Percentiles rank a stretch among this genome's conserved stretches.
phyloP scores from a whole-genome alignment of 2,113 vertebrate species.

The Brevimyrus niger region DNA sequence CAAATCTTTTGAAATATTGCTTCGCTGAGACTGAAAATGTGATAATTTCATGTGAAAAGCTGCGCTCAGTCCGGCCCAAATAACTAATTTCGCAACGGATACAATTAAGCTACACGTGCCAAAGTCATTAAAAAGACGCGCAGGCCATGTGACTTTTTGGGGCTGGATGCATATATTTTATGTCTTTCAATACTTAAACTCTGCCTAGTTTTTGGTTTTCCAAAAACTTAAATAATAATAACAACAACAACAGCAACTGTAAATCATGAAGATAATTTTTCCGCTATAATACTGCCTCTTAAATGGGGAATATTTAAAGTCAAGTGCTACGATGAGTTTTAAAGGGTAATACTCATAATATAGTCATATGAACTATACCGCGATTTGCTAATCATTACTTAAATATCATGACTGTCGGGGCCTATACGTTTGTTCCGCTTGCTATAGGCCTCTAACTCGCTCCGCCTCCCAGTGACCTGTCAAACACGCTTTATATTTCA shows the following conservation, averaged over 20 bases:
- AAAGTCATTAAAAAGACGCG: not conserved
- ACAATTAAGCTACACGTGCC: not conserved
- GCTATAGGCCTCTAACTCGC: constrained; percentile 8
- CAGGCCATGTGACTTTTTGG: not conserved
- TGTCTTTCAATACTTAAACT: not conserved
- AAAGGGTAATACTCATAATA: not conserved
- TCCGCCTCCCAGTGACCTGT: constrained; percentile 77
- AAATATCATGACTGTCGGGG: not conserved
- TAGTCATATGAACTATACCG: not conserved
- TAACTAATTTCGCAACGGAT: not conserved
- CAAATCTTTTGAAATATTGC: constrained; percentile 52
- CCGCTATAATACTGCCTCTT: not conserved
- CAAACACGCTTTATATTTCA: constrained; percentile 68
- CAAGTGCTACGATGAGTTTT: not conserved
- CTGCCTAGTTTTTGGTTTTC: not conserved
- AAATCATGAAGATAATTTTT: not conserved
- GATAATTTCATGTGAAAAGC: constrained; percentile 66
- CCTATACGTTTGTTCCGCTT: not conserved
- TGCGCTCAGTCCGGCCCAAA: not conserved
- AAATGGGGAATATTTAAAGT: not conserved
- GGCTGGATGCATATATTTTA: not conserved
- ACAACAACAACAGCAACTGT: not conserved
- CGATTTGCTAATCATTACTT: not conserved
- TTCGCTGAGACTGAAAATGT: constrained; percentile 72
- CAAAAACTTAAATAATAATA: not conserved